phyloP scores from a whole-genome alignment of 2,888 invertebrate genomes.

The Chaitophorus viminalis region DNA sequence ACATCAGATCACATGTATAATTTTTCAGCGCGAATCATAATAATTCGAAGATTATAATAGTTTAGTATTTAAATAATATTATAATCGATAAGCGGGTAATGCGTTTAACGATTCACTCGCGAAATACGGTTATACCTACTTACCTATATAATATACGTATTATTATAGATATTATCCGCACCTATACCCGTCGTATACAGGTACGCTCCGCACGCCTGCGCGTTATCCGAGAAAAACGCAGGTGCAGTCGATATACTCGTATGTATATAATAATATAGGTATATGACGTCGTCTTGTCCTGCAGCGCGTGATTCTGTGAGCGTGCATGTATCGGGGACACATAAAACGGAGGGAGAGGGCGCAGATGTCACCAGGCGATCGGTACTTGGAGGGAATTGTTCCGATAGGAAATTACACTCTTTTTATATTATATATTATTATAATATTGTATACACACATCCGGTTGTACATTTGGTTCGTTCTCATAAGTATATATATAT shows the following conservation, averaged over 20 bases:
- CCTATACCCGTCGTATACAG: background rate
- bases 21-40: too few species aligned
- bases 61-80: too few species aligned
- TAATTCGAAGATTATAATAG: too few species aligned
- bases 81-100: too few species aligned
- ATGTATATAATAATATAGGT: too few species aligned
- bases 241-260: background rate
- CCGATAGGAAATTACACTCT: background rate
- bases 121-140: too few species aligned
- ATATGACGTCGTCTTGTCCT: background rate
- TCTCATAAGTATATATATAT: too few species aligned
- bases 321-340: background rate
- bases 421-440: background rate
- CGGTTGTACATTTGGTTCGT: background rate
- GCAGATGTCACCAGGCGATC: conserved; percentile 18
- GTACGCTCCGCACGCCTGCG: background rate
- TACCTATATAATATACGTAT: too few species aligned
- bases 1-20: too few species aligned
- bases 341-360: background rate
- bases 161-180: too few species aligned
- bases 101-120: too few species aligned
- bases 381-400: background rate
- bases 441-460: background rate
- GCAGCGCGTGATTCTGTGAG: background rate
- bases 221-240: background rate